phyloP scores from a whole-genome alignment of 2,888 invertebrate genomes.

The Trilocha varians region DNA sequence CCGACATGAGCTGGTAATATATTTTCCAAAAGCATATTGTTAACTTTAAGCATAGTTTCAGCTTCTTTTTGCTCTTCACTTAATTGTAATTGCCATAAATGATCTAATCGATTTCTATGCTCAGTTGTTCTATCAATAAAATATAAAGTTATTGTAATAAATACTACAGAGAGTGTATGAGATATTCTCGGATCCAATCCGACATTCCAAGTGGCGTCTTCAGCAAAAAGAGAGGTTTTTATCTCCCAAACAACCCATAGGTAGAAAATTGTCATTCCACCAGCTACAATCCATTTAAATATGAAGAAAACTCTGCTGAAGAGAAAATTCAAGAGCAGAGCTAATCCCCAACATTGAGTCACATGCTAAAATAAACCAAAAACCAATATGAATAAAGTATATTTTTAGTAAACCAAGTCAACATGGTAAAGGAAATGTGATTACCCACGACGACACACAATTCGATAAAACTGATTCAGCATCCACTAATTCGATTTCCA shows the following conservation, averaged over 20 bases:
- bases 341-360: conserved; percentile 78
- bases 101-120: conserved; percentile 90
- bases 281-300: conserved; percentile 83
- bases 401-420: too few species aligned
- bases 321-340: conserved; percentile 81
- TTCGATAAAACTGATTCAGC: conserved; percentile 45
- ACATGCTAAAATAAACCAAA: conserved; percentile 77
- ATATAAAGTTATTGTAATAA: conserved; percentile 84
- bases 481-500: conserved; percentile 25
- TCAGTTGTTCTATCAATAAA: conserved; percentile 92
- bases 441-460: conserved; percentile 69
- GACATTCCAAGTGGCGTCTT: conserved; percentile 80
- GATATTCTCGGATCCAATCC: conserved; percentile 78
- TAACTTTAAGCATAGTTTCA: conserved; percentile 87
- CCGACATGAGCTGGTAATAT: conserved; percentile 95
- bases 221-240: conserved; percentile 69
- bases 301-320: conserved; percentile 89
- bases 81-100: conserved; percentile 77
- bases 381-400: conserved; percentile 4
- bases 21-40: conserved; percentile 91
- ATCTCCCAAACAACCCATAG: conserved; percentile 78
- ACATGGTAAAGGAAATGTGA: conserved; percentile 20
- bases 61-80: conserved; percentile 90
- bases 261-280: conserved; percentile 77
- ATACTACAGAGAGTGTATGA: conserved; percentile 81